Evolutionary conservation across 2,113 vertebrate species (phyloP).

Genomic region (Rhineura floridana): DNA sequence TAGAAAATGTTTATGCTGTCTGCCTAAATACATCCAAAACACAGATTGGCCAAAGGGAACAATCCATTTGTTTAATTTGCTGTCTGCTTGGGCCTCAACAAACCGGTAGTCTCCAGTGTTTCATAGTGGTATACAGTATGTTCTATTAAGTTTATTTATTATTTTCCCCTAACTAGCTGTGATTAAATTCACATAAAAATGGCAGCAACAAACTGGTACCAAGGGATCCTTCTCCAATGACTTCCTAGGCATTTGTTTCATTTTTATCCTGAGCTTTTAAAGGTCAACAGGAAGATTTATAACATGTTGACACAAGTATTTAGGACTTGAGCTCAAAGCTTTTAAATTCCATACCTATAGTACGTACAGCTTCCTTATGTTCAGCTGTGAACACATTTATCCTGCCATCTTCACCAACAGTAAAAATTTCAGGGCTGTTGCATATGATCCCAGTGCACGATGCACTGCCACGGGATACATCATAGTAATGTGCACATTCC

Average conservation of each 20-base stretch:
- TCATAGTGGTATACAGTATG: neutral
- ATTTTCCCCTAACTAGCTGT: no score
- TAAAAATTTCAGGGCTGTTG: constrained; percentile 90
- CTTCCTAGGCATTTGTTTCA: neutral
- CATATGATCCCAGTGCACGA: constrained; percentile 90
- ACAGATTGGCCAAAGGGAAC: neutral
- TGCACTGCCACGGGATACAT: constrained; percentile 77
- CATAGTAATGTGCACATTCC: constrained; percentile 84
- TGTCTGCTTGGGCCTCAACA: neutral
- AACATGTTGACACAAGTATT: neutral
- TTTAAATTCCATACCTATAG: constrained; percentile 82
- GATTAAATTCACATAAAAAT: neutral
- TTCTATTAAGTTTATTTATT: neutral
- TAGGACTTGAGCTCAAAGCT: neutral
- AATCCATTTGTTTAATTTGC: neutral
- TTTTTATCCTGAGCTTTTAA: neutral
- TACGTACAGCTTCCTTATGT: constrained; percentile 82
- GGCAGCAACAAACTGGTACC: neutral
- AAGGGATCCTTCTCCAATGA: neutral
- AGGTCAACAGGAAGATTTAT: neutral
- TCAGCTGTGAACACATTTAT: constrained; percentile 90
- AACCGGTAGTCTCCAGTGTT: neutral
- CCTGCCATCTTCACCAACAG: constrained; percentile 93
- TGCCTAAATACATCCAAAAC: neutral
- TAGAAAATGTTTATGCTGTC: neutral